Conservation (phyloP, 2,797 vertebrate species). For the Graptemys geographica region DNA sequence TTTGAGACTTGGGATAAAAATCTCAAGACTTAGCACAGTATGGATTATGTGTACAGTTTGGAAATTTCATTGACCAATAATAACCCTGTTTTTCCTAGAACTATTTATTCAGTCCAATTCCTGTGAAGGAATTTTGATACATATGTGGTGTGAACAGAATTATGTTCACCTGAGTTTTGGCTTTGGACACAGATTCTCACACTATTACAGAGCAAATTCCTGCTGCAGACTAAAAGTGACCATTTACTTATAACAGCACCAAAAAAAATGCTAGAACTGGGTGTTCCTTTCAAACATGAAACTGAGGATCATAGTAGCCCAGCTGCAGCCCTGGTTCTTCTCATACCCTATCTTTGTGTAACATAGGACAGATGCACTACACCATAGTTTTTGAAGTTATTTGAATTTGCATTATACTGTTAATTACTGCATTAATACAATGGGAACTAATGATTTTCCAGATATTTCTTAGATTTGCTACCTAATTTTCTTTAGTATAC, state of each 20-base stretch:
- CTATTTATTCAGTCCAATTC: neutral
- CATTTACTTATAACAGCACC: neutral
- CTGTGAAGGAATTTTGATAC: neutral
- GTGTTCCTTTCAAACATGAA: neutral
- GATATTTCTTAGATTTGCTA: neutral
- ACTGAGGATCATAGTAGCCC: neutral
- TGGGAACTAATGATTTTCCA: neutral
- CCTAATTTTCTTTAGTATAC: neutral
- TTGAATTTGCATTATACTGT: neutral
- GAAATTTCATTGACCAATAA: neutral
- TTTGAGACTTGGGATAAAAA: neutral
- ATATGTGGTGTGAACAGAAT: neutral
- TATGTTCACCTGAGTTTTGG: fast-evolving
- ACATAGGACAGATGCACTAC: neutral
- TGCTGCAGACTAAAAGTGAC: neutral
- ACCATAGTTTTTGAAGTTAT: neutral
- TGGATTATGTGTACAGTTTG: constrained; percentile 11
- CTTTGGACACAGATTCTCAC: neutral
- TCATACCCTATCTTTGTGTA: neutral
- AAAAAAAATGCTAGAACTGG: fast-evolving
- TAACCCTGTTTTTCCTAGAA: neutral
- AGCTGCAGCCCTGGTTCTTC: neutral
- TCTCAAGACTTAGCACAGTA: neutral
- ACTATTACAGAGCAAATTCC: neutral
- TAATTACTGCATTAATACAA: neutral